phyloP scores from a whole-genome alignment of 2,888 invertebrate genomes.

The Drosophila lutescens region DNA sequence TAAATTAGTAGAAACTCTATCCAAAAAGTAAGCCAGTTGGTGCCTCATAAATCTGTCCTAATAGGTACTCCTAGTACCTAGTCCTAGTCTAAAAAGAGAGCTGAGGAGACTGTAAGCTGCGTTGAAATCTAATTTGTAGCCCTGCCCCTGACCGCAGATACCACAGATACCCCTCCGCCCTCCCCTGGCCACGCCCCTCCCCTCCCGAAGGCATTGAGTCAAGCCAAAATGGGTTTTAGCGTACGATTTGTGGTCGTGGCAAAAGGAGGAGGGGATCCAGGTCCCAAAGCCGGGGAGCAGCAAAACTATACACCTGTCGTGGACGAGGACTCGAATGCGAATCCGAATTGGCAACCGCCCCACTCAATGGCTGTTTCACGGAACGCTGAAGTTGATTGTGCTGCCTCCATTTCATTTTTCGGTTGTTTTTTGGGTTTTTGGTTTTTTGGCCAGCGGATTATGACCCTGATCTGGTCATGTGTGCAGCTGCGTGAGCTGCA shows the following conservation, averaged over 20 bases:
- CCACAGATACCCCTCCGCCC: slow-evolving; percentile 12
- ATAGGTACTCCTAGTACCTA: not conserved
- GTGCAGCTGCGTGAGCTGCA: slow-evolving; percentile 28
- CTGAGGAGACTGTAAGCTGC: slow-evolving; percentile 54
- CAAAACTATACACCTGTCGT: slow-evolving; percentile 44
- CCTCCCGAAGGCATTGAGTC: slow-evolving; percentile 43
- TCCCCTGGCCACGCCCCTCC: not conserved
- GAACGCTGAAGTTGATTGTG: slow-evolving; percentile 53
- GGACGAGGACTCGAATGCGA: slow-evolving; percentile 5
- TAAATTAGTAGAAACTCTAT: not conserved
- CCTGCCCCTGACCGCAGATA: slow-evolving; percentile 42
- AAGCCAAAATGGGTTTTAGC: slow-evolving; percentile 70
- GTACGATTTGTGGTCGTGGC: slow-evolving; percentile 68
- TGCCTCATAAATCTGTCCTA: not conserved
- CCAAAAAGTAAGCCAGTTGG: not conserved
- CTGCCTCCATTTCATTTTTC: slow-evolving; percentile 3
- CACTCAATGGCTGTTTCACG: slow-evolving; percentile 38
- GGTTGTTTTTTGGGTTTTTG: slow-evolving; percentile 38
- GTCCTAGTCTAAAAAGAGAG: not conserved
- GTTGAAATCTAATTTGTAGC: slow-evolving; percentile 69
- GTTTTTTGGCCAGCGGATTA: slow-evolving; percentile 71
- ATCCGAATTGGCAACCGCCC: slow-evolving; percentile 23
- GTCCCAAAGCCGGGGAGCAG: slow-evolving; percentile 10
- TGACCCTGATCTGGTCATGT: slow-evolving; percentile 74
- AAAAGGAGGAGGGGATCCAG: not conserved